Evolutionary conservation across 2,797 vertebrate species (phyloP), one percentile per base, ranked within the genome.

Genomic region (Sebastes oblongus): DNA sequence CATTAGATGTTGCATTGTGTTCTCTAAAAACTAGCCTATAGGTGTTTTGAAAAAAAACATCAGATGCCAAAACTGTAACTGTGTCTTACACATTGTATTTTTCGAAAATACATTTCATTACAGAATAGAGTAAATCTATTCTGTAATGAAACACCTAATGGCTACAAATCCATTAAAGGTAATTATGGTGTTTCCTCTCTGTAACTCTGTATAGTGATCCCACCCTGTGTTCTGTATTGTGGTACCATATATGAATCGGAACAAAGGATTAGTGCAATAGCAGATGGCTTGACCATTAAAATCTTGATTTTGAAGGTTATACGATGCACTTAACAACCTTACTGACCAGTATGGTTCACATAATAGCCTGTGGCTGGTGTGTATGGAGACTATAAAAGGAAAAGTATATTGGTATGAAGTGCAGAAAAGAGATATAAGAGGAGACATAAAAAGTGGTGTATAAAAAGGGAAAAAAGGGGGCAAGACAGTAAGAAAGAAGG

Each of bases 401-500:
- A 62, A 59, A 64, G 27, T 30, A 71, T 30, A 62, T 66, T 46
- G 50, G 24, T 20, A 66, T 56, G 25, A 50, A 65, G 16, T 22
- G n/a, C 22, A 52, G 12, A 70, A 39, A 5, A 66, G 30, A 56
- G 36, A 66, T n/a, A 56, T 69, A 61, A 66, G 34, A 25, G 18
- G 42, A 52, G 22, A 65, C 36, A 39, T 60, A 30, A 29, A 76
- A 68, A 50, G 11, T 7, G 60, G 39, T 52, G 22, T 34, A 25
- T 50, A 36, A 66, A 71, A 55, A 18, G 20, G 11, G 1, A 4
- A 8, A 78, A 14, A 78, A 61, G 34, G 25, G 16, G 39, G 56
- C 46, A 18, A 78, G 42, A 46, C 3, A 27, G 71, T 68, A 24
- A 65, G 56, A 64, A 29, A 77, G 77, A 71, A 60, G 60, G 68